Evolutionary conservation across 2,888 invertebrate species (phyloP), one percentile per base, ranked within the genome.

Genomic region (Drosophila borealis): DNA sequence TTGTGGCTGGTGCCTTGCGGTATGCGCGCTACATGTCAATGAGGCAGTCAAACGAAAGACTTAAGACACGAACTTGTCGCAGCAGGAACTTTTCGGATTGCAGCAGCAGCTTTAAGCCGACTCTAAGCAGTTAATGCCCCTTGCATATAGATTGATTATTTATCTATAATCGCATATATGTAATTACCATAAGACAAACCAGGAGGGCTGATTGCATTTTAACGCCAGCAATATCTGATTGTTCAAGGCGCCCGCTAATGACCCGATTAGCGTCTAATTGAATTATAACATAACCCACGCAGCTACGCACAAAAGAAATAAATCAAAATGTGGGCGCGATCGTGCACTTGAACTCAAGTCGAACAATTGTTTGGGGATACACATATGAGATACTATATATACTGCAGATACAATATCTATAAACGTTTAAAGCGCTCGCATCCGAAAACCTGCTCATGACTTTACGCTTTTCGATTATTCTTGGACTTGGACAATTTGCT

Each of bases 111-210:
- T 62, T 62, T 86, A 79, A 88, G 77, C 64, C 51, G 74, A 66
- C 74, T 63, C 48, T 69, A 60, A 74, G 60, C 48, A 53, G n/a
- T 55, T 84, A 89, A 85, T 78, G 69, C 86, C 67, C 44, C 78
- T 70, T 74, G 89, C 84, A 84, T 89, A 88, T 88, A 87, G 80
- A 84, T 89, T 89, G 84, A 78, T 72, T 74, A 81, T 74, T 83
- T 60, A 62, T 51, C 51, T 59, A 71, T 79, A 64, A 65, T 70
- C 46, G 56, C 42, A 48, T 29, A 46, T 8, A 21, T 21, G 21
- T 59, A 69, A 46, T 67, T 42, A n/a, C 48, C 54, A 57, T 57
- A 65, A 39, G 44, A 14, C 46, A 45, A 33, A 4, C 9, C 53
- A 21, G 37, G 50, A 60, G 63, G 60, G 76, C 79, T 66, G 68